A percentile compares a stretch with the other conserved stretches of the same genome.
Evolutionary conservation across 2,113 vertebrate species (phyloP).

Genomic region (Machaerirhynchus nigripectus): DNA sequence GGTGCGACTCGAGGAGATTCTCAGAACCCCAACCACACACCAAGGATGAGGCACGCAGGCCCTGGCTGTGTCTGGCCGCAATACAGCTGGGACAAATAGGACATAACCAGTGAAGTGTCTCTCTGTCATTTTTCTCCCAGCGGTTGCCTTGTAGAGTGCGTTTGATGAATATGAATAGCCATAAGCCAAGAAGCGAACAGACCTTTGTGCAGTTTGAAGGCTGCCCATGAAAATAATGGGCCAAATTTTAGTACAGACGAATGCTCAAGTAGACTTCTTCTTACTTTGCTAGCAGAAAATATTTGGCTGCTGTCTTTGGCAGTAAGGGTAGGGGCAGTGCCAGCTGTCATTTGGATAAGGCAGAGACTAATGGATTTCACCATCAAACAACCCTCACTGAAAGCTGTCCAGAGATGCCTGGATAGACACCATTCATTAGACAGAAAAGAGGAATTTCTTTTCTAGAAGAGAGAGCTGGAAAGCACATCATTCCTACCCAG

Average conservation of each 20-base stretch:
- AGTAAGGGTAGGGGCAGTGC: neutral
- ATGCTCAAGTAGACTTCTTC: neutral
- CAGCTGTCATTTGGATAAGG: neutral
- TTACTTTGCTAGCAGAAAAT: neutral
- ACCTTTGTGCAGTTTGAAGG: slow-evolving; percentile 13
- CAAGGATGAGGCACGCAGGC: neutral
- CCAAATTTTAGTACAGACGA: neutral
- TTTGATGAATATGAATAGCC: slow-evolving; percentile 1
- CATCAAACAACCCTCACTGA: neutral
- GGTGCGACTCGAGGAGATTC: fast-evolving
- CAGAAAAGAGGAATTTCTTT: neutral
- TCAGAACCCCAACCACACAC: neutral
- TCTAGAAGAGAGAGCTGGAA: neutral
- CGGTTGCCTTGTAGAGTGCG: fast-evolving
- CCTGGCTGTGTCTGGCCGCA: neutral
- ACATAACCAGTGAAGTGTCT: neutral
- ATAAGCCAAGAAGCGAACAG: neutral
- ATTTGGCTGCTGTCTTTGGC: slow-evolving; percentile 34
- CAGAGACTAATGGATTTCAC: slow-evolving; percentile 39
- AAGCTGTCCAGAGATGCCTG: slow-evolving; percentile 7
- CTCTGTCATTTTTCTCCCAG: neutral
- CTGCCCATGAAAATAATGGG: neutral
- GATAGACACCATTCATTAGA: neutral
- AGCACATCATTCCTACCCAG: neutral
- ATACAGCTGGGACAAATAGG: neutral